These are phyloP conservation scores for Mormoops blainvillei DNA, from an alignment of 2,113 vertebrate genomes.

Conservation along the genomic window DNA sequence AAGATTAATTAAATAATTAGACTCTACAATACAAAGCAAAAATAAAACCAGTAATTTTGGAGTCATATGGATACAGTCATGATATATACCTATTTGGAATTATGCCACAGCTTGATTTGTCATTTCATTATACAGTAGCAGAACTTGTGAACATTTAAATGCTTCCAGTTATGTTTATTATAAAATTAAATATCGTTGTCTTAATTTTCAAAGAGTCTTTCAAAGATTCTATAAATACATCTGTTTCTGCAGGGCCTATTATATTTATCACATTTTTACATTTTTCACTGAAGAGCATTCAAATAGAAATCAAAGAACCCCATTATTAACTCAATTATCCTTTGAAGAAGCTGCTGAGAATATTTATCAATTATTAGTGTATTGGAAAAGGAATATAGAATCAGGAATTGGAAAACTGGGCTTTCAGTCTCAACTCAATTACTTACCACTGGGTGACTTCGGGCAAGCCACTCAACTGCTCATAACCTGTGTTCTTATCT, in stretches of 20 bases:
- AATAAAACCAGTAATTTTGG: background rate
- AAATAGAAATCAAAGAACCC: background rate
- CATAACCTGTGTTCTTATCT: background rate
- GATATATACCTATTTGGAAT: background rate
- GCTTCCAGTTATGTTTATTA: background rate
- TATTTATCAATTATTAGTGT: background rate
- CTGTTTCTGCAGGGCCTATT: slow-evolving; percentile 1
- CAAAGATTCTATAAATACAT: background rate
- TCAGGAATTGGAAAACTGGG: background rate
- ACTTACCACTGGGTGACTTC: background rate
- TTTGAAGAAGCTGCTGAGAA: slow-evolving; percentile 25
- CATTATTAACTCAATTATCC: background rate
- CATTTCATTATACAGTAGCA: background rate
- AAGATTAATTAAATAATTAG: background rate
- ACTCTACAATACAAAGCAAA: background rate
- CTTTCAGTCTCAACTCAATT: background rate
- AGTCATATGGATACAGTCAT: background rate
- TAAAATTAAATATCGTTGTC: background rate
- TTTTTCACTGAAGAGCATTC: background rate
- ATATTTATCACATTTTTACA: background rate
- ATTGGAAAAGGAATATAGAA: background rate
- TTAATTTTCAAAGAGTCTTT: background rate
- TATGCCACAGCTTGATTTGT: background rate
- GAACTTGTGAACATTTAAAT: background rate
- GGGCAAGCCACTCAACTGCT: background rate